phyloP scores from a whole-genome alignment of 2,888 invertebrate genomes.

The Vanessa cardui region DNA sequence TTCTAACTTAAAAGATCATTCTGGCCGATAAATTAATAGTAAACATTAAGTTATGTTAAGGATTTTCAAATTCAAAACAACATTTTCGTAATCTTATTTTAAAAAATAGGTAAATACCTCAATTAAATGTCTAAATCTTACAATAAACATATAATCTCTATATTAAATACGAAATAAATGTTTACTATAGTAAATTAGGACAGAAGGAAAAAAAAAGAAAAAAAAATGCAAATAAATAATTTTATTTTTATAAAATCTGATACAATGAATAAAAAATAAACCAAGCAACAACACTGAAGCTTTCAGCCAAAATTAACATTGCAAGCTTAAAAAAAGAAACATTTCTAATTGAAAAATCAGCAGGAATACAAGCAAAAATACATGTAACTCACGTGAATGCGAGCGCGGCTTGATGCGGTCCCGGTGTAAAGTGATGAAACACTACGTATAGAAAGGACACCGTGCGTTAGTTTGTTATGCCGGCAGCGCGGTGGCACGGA shows the following conservation, averaged over 20 bases:
- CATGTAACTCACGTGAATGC: constrained; percentile 56
- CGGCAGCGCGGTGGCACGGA: constrained; percentile 48
- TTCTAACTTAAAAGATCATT: constrained; percentile 9
- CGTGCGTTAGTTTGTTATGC: constrained; percentile 66
- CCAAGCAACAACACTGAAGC: constrained; percentile 15
- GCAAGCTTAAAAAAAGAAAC: constrained; percentile 32
- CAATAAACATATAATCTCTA: background rate
- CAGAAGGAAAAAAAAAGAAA: background rate
- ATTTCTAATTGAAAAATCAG: constrained; percentile 31
- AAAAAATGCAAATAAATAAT: background rate
- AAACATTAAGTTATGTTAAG: too few species aligned
- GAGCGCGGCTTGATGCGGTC: constrained; percentile 44
- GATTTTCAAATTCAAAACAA: too few species aligned
- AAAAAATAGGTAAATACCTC: too few species aligned
- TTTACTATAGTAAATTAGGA: background rate
- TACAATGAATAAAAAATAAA: constrained; percentile 19
- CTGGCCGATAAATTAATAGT: background rate
- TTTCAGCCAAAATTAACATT: constrained; percentile 27
- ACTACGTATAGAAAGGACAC: constrained; percentile 59
- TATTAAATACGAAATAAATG: background rate
- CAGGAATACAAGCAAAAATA: constrained; percentile 30
- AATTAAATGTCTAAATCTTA: too few species aligned
- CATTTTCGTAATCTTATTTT: too few species aligned
- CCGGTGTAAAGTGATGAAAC: constrained; percentile 48
- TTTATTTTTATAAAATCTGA: background rate